Evolutionary conservation across 2,888 invertebrate species (phyloP), one percentile per base, ranked within the genome.

Genomic region (Luffia ferchaultella): DNA sequence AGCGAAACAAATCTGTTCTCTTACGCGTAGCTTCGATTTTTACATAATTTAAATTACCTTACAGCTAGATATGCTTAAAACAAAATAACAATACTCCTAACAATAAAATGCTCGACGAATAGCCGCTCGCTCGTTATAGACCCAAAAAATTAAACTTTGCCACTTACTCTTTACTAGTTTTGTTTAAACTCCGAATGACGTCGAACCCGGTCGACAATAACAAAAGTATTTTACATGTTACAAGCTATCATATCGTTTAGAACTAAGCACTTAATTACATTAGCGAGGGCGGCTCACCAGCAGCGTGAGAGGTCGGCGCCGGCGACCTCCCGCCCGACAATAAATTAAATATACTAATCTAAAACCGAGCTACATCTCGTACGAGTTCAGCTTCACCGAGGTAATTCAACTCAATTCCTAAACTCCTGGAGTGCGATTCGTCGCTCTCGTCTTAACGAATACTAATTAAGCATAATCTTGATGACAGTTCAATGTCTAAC

Each of bases 71-170:
- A 69, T 30, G 30, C 82, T 82, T 82, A 82, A 79, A 82, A 82
- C 82, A 82, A 82, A 82, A 80, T 82, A 82, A 82, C 82, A 82
- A 82, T 82, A 79, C 79, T 78, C 80, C 76, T 82, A 80, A 80
- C 79, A 71, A 76, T 80, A 76, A 77, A 82, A 82, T 80, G 82
- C 80, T 82, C 80, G 77, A 74, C 74, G 77, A 78, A 79, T 76
- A 65, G 76, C 72, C 76, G 69, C 73, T 68, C 73, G 30, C 69
- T 75, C 73, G 70, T 65, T 74, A 76, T 77, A 70, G 73, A 78
- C 73, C 71, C 71, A 73, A 78, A 46, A n/a, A 76, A 73, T 73
- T 70, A 74, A 73, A 77, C 74, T 73, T 75, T 73, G 74, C 72
- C 73, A 70, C 75, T 70, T 68, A 70, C 69, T 69, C 62, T 61